Evolutionary conservation across 2,797 vertebrate genomes (phyloP), one percentile per base, ranked within the genome.

Genomic region (Lycodopsis pacificus): DNA sequence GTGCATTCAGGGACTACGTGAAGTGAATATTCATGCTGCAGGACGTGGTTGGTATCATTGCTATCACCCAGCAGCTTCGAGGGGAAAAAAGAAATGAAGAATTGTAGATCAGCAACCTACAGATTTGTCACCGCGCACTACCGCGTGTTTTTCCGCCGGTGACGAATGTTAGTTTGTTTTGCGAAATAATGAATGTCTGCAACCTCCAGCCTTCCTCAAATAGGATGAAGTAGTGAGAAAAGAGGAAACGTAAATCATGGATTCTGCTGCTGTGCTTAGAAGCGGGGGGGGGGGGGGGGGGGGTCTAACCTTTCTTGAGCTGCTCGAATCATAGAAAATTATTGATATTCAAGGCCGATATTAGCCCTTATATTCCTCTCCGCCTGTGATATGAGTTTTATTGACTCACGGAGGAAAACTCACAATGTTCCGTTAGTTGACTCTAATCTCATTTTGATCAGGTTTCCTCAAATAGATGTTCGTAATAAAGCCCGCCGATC

Each of bases 101-200:
- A 71, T 38, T 48, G 7, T 12, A 30, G 12, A 67, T 69, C 46
- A 25, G 48, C 49, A 38, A 22, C 15, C 9, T n/a, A 4, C 57
- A 59, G 9, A 72, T 86, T 65, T 76, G 61, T 22, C 48, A 32
- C 4, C 0, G 53, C 7, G 22, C 14, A 7, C 38, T 25, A 22
- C 42, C 7, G 2, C 77, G 73, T 42, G 79, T 56, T 42, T 53
- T 34, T 38, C 63, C 14, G 8, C 65, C 3, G 1, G 30, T 73
- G 84, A 82, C 53, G 72, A 81, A 88, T 82, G 79, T 76, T 30
- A 15, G 79, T 81, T 69, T 85, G 75, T 86, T 84, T 79, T 40
- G 22, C 67, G 62, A 48, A 68, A 59, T 73, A 84, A 87, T 79
- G 73, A 81, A 84, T 27, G 72, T 67, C n/a, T 75, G 51, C 73